These are phyloP conservation scores for Sarcophaga variegata DNA, from an alignment of 2,888 invertebrate genomes.

Conservation along the genomic window DNA sequence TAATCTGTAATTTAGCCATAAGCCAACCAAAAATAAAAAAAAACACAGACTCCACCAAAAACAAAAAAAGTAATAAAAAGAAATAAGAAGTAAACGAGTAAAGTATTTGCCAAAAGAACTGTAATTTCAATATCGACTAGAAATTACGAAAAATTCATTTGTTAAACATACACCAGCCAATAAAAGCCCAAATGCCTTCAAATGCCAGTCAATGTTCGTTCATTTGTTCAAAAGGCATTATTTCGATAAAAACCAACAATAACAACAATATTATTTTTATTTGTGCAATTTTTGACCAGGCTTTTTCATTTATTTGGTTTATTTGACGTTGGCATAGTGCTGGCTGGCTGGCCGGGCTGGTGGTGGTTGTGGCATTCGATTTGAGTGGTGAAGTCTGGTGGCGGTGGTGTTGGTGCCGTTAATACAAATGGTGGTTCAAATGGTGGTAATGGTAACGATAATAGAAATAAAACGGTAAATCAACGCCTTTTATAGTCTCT, in stretches of 20 bases:
- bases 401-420: not conserved
- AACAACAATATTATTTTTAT: constrained; percentile 57
- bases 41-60: constrained; percentile 42
- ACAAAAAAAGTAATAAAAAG: not conserved
- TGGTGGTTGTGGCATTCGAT: not conserved
- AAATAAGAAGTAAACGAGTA: constrained; percentile 14
- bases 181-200: constrained; percentile 41
- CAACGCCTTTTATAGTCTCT: constrained; percentile 66
- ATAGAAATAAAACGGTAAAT: constrained; percentile 69
- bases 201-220: constrained; percentile 52
- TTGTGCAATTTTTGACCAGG: constrained; percentile 30
- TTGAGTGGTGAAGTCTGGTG: not conserved
- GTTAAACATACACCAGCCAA: constrained; percentile 55
- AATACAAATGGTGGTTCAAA: constrained; percentile 13
- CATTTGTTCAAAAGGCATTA: constrained; percentile 59
- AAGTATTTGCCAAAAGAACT: constrained; percentile 35
- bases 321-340: constrained; percentile 9
- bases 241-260: constrained; percentile 53
- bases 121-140: constrained; percentile 66
- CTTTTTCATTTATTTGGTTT: constrained; percentile 1
- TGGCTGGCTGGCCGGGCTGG: not conserved
- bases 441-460: constrained; percentile 51
- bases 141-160: constrained; percentile 63
- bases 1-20: constrained; percentile 67
- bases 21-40: constrained; percentile 49